These are phyloP conservation scores for Lissonota sp. DNA, from an alignment of 2,888 invertebrate species.

Conservation along the genomic window DNA sequence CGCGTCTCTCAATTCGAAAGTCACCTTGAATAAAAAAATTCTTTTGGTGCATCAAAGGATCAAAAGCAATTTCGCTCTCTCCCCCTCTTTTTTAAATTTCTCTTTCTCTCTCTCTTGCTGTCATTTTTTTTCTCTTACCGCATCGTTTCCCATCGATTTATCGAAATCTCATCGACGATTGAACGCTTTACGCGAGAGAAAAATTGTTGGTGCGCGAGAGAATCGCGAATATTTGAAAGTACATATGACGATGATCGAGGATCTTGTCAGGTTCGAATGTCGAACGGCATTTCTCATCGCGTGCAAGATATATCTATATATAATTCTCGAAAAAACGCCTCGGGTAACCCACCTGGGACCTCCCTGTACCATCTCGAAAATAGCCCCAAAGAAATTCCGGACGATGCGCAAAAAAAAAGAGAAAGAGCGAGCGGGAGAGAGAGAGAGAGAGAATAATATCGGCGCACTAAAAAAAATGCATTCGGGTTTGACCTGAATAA, in stretches of 20 bases:
- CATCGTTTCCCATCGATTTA: constrained; percentile 31
- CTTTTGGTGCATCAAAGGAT: constrained; percentile 56
- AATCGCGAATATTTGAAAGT: constrained; percentile 63
- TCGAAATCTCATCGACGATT: constrained; percentile 1
- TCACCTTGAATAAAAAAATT: constrained; percentile 56
- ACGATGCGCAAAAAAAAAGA: constrained; percentile 20
- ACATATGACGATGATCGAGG: constrained; percentile 74
- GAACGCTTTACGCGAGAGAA: constrained; percentile 36
- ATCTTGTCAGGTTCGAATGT: constrained; percentile 71
- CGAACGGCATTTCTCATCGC: constrained; percentile 73
- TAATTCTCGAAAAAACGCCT: constrained; percentile 62
- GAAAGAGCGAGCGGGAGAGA: constrained; percentile 10
- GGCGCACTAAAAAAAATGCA: background rate
- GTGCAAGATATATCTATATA: constrained; percentile 36
- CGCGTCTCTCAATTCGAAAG: constrained; percentile 44
- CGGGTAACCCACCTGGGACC: constrained; percentile 49
- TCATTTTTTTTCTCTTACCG: constrained; percentile 15
- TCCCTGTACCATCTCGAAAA: constrained; percentile 8
- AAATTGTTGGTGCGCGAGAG: constrained; percentile 56
- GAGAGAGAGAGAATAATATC: background rate
- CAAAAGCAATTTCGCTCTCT: constrained; percentile 60
- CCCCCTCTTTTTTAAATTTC: background rate
- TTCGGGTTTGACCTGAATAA: background rate
- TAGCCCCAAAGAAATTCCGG: constrained; percentile 42
- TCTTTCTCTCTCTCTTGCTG: constrained; percentile 1